These are phyloP conservation scores for Holotrichia oblita DNA, from an alignment of 1,140 invertebrate genomes.

Conservation along the genomic window DNA sequence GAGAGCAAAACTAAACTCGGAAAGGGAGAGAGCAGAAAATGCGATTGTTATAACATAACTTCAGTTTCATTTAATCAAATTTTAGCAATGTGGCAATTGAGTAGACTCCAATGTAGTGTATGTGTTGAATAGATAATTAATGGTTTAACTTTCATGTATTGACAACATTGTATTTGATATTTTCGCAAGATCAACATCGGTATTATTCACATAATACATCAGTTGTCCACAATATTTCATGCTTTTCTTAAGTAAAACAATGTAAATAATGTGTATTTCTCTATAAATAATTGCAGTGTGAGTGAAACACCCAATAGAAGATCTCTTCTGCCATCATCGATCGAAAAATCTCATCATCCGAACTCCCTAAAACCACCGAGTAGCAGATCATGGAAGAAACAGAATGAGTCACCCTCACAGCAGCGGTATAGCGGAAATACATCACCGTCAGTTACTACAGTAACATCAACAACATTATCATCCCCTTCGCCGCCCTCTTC, in stretches of 20 bases:
- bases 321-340: slow-evolving; percentile 45
- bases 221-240: slow-evolving; percentile 20
- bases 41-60: no score
- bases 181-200: no score
- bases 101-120: no score
- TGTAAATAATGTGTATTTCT: not conserved
- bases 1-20: no score
- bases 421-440: slow-evolving; percentile 42
- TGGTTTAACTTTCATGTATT: no score
- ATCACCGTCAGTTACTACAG: slow-evolving; percentile 28
- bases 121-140: no score
- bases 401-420: slow-evolving; percentile 51
- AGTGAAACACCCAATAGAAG: slow-evolving; percentile 48
- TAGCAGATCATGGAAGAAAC: slow-evolving; percentile 49
- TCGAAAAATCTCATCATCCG: slow-evolving; percentile 43
- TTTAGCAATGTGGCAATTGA: no score
- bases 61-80: no score
- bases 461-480: slow-evolving; percentile 44
- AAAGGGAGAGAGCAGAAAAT: no score
- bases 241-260: not conserved
- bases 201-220: not conserved
- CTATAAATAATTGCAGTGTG: slow-evolving; percentile 48
- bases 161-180: no score
- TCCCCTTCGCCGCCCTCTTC: slow-evolving; percentile 34
- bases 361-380: slow-evolving; percentile 40